Base-by-base conservation (phyloP, 2,797 vertebrate genomes). In the Chloroceryle amazona region DNA sequence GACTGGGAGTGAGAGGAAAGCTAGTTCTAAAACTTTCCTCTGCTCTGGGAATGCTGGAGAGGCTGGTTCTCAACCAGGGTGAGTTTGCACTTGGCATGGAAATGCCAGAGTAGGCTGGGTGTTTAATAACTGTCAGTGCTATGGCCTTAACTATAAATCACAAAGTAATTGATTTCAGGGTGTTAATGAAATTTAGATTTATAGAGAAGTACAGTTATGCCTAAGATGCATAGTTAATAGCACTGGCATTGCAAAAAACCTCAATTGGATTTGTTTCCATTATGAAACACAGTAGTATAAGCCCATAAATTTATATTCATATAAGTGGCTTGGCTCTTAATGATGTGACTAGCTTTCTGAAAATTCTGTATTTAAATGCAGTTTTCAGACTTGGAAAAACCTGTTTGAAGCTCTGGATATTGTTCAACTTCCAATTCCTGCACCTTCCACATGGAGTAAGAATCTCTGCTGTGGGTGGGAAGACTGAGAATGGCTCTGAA, bases 151-250 rank as follows among this genome's bases (percentile, higher is more conserved):
- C 94, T 83, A 74, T 96, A 87, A 95, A 96, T 88, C 94, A 94
- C 73, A 29, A 65, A 79, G 89, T 89, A 91, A 95, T 89, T 81
- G 82, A 95, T 92, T 93, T 78, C 31, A 28, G 70, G 35, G 15
- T 84, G 80, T 47, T 94, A 89, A 93, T 70, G 29, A 89, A 95
- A 93, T 84, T 81, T 86, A 81, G 90, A 94, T 95, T 94, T 92
- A 66, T 86, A 17, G 80, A 22, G 65, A 86, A 79, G 60, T 89
- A 41, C 46, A 65, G 42, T 75, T 95, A 33, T 89, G 83, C 78
- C 44, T 5, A 76, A 94, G 60, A 85, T 67, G 39, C 74, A 60
- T 10, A 68, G 52, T 85, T 96, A 89, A 83, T 87, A 87, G 90
- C 52, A 41, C 60, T 54, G 84, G 81, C 51, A 25, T 58, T 35